Conservation (phyloP, 1,140 invertebrate species). For the Cotesia glomerata region DNA sequence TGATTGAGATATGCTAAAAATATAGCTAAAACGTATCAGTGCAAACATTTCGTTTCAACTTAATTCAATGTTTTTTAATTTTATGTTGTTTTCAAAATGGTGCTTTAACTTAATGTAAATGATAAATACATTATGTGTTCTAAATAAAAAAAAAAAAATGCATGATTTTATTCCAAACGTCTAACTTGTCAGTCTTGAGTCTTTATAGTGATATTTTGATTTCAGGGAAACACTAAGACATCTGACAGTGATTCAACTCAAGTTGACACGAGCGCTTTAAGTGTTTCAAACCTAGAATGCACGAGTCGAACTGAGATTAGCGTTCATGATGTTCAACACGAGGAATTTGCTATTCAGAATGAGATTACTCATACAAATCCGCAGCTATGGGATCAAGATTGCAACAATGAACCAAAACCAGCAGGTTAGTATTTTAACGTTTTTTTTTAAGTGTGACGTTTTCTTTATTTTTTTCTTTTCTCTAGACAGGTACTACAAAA, state of each 20-base stretch:
- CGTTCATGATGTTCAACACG: conserved; percentile 8
- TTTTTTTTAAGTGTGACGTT: conserved; percentile 11
- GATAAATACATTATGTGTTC: too few relatives aligned
- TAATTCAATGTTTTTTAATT: too few relatives aligned
- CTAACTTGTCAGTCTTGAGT: conserved; percentile 2
- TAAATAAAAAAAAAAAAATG: too few relatives aligned
- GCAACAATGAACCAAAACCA: neutral
- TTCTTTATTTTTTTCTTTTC: conserved; percentile 4
- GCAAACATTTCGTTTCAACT: too few relatives aligned
- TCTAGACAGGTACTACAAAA: conserved; percentile 3
- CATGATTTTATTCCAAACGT: too few relatives aligned
- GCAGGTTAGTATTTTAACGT: neutral
- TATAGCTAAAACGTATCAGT: too few relatives aligned
- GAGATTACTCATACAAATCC: neutral
- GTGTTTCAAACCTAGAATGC: conserved; percentile 3
- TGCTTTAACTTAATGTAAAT: too few relatives aligned
- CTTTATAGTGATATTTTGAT: conserved; percentile 4
- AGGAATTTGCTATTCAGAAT: conserved; percentile 9
- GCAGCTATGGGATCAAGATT: neutral
- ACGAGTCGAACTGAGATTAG: neutral
- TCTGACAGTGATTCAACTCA: neutral
- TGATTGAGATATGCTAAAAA: too few relatives aligned
- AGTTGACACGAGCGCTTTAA: conserved; percentile 5
- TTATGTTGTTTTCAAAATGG: too few relatives aligned
- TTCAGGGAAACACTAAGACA: conserved; percentile 15